Percentiles rank a stretch among this genome's conserved stretches.
Conservation (phyloP, 2,888 invertebrate genomes). For the Deilephila elpenor region DNA sequence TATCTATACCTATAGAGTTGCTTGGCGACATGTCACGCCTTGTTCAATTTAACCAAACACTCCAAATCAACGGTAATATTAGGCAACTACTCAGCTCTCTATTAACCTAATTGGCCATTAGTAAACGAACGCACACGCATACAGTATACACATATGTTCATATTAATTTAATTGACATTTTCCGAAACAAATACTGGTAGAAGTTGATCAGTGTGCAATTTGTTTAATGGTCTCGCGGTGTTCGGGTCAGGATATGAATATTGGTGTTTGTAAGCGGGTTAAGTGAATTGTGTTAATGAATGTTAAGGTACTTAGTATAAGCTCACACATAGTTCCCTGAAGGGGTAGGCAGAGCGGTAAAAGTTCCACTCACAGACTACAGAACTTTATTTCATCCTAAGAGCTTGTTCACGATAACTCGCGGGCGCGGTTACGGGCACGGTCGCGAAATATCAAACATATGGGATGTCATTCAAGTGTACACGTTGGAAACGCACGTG, state of each 20-base stretch:
- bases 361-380: too few species aligned
- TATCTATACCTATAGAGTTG: background rate
- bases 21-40: background rate
- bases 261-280: background rate
- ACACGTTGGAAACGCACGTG: too few species aligned
- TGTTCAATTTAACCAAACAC: background rate
- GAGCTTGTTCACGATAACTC: too few species aligned
- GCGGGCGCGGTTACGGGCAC: too few species aligned
- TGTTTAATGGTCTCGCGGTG: constrained; percentile 34
- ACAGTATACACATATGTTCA: constrained; percentile 35
- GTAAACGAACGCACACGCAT: constrained; percentile 29
- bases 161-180: constrained; percentile 39
- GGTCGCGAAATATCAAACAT: too few species aligned
- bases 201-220: constrained; percentile 30
- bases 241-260: background rate
- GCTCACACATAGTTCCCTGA: too few species aligned
- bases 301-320: background rate
- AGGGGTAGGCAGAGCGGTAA: too few species aligned
- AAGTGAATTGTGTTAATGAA: background rate
- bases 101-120: constrained; percentile 32
- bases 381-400: too few species aligned
- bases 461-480: too few species aligned
- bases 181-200: constrained; percentile 24
- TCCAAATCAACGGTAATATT: background rate
- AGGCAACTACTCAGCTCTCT: constrained; percentile 10